Percentiles rank a stretch among this genome's conserved stretches.
Conservation (phyloP, 2,888 invertebrate species). For the Lasioglossum morio region DNA sequence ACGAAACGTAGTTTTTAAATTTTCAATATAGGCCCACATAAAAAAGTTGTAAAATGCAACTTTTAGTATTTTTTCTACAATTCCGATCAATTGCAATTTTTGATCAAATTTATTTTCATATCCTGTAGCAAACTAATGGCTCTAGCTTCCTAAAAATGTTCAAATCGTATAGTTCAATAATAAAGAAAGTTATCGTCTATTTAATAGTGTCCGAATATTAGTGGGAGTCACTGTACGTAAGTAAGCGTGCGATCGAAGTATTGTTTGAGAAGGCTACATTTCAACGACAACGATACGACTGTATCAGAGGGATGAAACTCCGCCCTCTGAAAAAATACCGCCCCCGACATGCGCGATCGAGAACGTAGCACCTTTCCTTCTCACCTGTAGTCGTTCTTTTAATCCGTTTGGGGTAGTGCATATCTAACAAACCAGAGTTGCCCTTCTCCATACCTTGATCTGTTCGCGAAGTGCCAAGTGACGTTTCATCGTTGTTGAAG, state of each 20-base stretch:
- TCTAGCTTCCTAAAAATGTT: no score
- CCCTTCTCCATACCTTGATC: conserved; percentile 36
- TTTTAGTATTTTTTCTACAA: no score
- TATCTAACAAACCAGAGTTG: conserved; percentile 36
- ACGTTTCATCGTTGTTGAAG: conserved; percentile 3
- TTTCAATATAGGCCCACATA: no score
- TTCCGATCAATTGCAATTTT: no score
- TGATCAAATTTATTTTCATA: no score
- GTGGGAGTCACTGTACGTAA: no score
- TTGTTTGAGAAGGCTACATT: conserved; percentile 23
- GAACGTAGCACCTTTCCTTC: conserved; percentile 49
- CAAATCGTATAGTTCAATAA: no score
- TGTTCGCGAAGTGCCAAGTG: conserved; percentile 20
- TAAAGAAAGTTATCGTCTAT: no score
- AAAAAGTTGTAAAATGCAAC: no score
- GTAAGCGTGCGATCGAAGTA: conserved; percentile 30
- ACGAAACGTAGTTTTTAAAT: no score
- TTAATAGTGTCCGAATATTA: no score
- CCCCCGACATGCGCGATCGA: conserved; percentile 76
- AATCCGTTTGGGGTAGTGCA: conserved; percentile 59
- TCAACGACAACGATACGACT: conserved; percentile 46
- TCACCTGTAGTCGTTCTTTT: conserved; percentile 69
- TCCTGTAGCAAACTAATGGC: no score
- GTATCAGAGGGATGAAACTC: conserved; percentile 70
- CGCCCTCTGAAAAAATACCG: conserved; percentile 75